phyloP scores from a whole-genome alignment of 2,797 vertebrate genomes.

The Xenops minutus region DNA sequence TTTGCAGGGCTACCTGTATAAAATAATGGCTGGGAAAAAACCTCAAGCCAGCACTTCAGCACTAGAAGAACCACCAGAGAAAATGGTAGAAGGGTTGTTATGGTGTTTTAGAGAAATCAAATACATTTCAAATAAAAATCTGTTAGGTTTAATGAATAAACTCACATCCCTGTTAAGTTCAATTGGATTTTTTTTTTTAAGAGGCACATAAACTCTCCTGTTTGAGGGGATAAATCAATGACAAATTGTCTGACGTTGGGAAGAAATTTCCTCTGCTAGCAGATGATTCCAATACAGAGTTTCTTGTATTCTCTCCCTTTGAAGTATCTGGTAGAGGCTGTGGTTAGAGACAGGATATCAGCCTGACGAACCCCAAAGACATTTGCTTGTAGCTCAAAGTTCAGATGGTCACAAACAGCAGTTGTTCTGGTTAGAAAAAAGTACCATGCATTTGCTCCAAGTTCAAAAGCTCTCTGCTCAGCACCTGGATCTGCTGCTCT shows the following conservation, averaged over 20 bases:
- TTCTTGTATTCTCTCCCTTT: slow-evolving; percentile 55
- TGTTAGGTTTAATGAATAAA: background rate
- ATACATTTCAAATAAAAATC: background rate
- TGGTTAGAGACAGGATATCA: slow-evolving; percentile 62
- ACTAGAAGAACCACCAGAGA: background rate
- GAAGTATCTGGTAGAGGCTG: slow-evolving; percentile 43
- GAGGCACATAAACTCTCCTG: background rate
- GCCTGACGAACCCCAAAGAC: slow-evolving; percentile 41
- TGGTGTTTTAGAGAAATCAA: background rate
- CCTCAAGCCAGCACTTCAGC: background rate
- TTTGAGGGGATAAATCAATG: slow-evolving; percentile 21
- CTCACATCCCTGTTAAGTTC: background rate
- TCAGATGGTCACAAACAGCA: slow-evolving; percentile 60
- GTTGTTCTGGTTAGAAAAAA: slow-evolving; percentile 60
- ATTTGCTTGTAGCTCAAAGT: slow-evolving; percentile 48
- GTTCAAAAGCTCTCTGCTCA: slow-evolving; percentile 63
- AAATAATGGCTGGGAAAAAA: background rate
- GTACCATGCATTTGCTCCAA: background rate
- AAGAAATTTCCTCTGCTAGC: slow-evolving; percentile 41
- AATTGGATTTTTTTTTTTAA: background rate
- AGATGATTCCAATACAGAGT: slow-evolving; percentile 60
- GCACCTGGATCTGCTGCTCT: slow-evolving; percentile 59
- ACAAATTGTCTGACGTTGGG: slow-evolving; percentile 21
- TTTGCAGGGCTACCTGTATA: background rate
- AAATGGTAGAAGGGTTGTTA: background rate